Evolutionary conservation across 2,888 invertebrate genomes (phyloP).

Genomic region (Microchrysa polita): DNA sequence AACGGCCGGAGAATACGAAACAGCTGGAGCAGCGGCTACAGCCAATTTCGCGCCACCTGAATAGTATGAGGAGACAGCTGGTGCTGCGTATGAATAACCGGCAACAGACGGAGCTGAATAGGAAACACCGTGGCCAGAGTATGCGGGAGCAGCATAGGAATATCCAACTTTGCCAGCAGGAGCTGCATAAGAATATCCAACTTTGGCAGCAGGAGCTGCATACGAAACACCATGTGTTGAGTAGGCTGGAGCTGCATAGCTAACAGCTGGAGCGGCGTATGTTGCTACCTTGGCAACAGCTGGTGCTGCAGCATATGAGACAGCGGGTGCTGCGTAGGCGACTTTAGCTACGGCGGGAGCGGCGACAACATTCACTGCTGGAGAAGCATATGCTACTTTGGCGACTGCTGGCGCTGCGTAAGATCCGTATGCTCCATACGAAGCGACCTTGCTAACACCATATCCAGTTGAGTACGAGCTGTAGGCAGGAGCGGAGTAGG

Average conservation of each 20-base stretch:
- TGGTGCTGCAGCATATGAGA: conserved; percentile 53
- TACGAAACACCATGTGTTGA: conserved; percentile 42
- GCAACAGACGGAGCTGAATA: conserved; percentile 50
- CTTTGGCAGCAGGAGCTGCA: conserved; percentile 30
- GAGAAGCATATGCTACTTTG: conserved; percentile 48
- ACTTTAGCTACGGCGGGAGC: conserved; percentile 22
- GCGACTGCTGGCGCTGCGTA: conserved; percentile 43
- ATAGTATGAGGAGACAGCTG: conserved; percentile 9
- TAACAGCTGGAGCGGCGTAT: conserved; percentile 44
- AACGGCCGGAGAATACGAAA: conserved; percentile 46
- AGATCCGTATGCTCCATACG: conserved; percentile 48
- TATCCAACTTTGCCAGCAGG: conserved; percentile 44
- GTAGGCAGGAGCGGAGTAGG: conserved; percentile 48
- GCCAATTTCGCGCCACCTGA: conserved; percentile 49
- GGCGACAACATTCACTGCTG: conserved; percentile 24
- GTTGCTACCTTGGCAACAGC: conserved; percentile 47
- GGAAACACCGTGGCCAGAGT: conserved; percentile 50
- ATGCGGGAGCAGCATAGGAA: conserved; percentile 41
- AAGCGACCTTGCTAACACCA: conserved; percentile 50
- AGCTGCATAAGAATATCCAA: conserved; percentile 55
- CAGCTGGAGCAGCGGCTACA: conserved; percentile 21
- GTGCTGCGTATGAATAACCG: conserved; percentile 51
- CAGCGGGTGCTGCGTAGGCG: background rate
- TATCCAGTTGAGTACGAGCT: conserved; percentile 15
- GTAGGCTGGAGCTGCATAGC: conserved; percentile 24